Conservation (phyloP, 2,888 invertebrate genomes). For the Hemaris fuciformis region DNA sequence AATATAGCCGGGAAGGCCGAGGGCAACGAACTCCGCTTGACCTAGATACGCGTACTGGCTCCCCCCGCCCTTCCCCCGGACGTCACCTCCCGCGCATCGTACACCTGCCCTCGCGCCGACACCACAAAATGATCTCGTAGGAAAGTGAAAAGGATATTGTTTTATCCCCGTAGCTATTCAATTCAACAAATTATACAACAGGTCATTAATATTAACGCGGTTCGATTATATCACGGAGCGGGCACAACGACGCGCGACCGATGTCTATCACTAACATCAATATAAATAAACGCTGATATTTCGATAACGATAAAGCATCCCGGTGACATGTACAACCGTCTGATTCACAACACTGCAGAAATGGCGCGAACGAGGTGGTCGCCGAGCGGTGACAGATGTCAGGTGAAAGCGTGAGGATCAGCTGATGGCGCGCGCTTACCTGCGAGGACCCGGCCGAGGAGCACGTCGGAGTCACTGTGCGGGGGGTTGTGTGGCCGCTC, state of each 20-base stretch:
- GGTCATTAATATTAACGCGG: conserved; percentile 1
- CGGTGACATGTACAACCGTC: conserved; percentile 13
- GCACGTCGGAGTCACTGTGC: conserved; percentile 64
- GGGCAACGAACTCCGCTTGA: conserved; percentile 81
- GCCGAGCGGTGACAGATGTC: conserved; percentile 32
- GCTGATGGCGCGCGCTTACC: conserved; percentile 59
- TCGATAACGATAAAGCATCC: background rate
- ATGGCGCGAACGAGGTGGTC: conserved; percentile 15
- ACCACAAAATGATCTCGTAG: conserved; percentile 39
- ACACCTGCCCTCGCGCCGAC: conserved; percentile 26
- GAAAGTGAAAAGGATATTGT: conserved; percentile 75
- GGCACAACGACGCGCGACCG: background rate
- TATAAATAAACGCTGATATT: conserved; percentile 5
- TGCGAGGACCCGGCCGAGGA: conserved; percentile 75
- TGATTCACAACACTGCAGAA: conserved; percentile 26
- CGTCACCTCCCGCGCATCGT: conserved; percentile 18
- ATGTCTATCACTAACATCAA: background rate
- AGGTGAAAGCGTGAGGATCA: conserved; percentile 37
- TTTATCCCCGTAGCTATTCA: conserved; percentile 36
- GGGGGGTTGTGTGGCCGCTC: conserved; percentile 41
- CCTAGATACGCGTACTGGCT: conserved; percentile 64
- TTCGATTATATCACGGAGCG: conserved; percentile 2
- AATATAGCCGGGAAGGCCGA: conserved; percentile 81
- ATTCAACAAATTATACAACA: conserved; percentile 16
- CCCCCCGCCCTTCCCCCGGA: too few species aligned